Percentiles rank a stretch among this genome's conserved stretches.
phyloP scores from a whole-genome alignment of 2,888 invertebrate genomes.

The Palloptera scutellata region DNA sequence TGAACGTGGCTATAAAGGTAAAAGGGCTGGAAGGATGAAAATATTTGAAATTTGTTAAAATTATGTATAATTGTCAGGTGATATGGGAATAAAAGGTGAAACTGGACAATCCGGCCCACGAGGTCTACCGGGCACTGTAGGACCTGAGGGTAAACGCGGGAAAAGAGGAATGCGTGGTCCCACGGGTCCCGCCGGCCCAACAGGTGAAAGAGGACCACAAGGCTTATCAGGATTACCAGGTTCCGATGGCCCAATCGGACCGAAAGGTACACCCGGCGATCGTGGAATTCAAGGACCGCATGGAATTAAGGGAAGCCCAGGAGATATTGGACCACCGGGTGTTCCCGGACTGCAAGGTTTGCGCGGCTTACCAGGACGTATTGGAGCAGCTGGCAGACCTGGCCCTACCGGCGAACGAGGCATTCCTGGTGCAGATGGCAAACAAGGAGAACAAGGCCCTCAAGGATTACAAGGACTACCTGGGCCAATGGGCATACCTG shows the following conservation, averaged over 20 bases:
- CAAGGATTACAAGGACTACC: conserved; percentile 82
- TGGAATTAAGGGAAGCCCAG: conserved; percentile 71
- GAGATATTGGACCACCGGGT: conserved; percentile 70
- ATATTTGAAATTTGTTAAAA: background rate
- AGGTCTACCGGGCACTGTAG: conserved; percentile 77
- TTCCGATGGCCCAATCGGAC: conserved; percentile 78
- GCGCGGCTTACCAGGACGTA: conserved; percentile 72
- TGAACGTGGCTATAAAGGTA: conserved; percentile 78
- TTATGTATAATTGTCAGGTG: conserved; percentile 62
- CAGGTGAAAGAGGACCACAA: conserved; percentile 70
- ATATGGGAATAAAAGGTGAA: conserved; percentile 80
- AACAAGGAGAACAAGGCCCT: conserved; percentile 82
- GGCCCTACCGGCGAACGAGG: conserved; percentile 78
- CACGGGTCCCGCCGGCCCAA: conserved; percentile 74
- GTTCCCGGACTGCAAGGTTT: conserved; percentile 69
- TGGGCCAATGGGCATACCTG: conserved; percentile 77
- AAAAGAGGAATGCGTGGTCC: conserved; percentile 82
- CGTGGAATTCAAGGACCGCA: conserved; percentile 73
- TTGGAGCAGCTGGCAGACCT: conserved; percentile 75
- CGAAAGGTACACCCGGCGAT: conserved; percentile 79
- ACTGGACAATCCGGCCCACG: conserved; percentile 76
- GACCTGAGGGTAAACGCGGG: conserved; percentile 81
- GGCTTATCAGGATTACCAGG: conserved; percentile 69
- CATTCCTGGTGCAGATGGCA: conserved; percentile 83
- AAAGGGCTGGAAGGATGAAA: too few species aligned